Base-by-base conservation (phyloP, 2,797 vertebrate genomes). In the Carduelis carduelis region DNA sequence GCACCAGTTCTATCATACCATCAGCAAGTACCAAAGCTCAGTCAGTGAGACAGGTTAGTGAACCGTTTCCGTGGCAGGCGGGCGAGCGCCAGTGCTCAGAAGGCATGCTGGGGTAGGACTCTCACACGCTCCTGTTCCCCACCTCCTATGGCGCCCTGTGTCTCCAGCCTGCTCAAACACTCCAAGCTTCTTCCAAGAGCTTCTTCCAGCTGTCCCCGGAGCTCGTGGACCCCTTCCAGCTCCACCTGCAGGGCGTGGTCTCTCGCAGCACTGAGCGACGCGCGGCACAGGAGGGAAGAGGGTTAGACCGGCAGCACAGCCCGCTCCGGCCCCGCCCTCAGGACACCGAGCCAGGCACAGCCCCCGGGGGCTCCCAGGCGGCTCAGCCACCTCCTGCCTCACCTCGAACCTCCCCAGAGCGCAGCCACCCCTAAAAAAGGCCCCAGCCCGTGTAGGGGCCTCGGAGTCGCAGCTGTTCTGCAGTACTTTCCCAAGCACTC, bases 161-260 rank as follows among this genome's bases (percentile, higher is more conserved):
- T 98, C 94, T 99, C 99, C 98, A 99, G 98, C 90, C 97, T 97
- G 97, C 98, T 97, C 78, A 98, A 92, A 70, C 97, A 98, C 97
- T 98, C 98, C 90, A 98, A 97, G 96, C 98, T 99, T 98, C 98
- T 98, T 96, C 97, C 96, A 52, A 99, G 98, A 93, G 99, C 98
- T 96, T 99, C 99, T 97, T 99, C 99, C 83, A 99, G 98, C 95
- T 99, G 99, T 71, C 96, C 96, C 5, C 98, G 98, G 32, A 99
- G 98, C 11, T 98, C 98, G 95, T 98, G 99, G 96, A 99, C 98
- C 3, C 98, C 98, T 88, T 99, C 98, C 87, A 99, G 98, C 96
- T 99, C 98, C 74, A 97, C 98, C 97, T 99, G 98, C 86, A 99
- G 98, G 63, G 96, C 95, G 93, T 89, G 98, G 93, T 98, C 98